Evolutionary conservation across 2,888 invertebrate species (phyloP), one percentile per base, ranked within the genome.

Genomic region (Celastrina argiolus): DNA sequence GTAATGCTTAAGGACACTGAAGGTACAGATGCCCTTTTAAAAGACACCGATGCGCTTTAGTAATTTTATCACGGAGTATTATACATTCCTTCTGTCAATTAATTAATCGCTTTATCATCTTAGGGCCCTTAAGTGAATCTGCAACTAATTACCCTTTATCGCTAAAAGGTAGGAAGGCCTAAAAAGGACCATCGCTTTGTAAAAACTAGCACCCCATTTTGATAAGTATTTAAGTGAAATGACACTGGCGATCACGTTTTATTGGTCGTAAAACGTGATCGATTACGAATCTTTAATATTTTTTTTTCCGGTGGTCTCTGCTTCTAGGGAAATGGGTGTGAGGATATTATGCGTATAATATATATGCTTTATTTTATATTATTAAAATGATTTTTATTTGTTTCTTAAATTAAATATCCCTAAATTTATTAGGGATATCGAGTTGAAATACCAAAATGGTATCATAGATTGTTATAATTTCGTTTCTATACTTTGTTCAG

Each of bases 131-230:
- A 45, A 18, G 16, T 45, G 42, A 16, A 16, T 45, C 8, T 16
- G 8, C 16, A 45, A 45, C 42, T 16, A 45, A 45, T 45, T 45
- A 45, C 18, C 18, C 45, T 18, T 10, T 45, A 45, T 1, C 2
- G 7, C 18, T 45, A 45, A 45, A 45, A 45, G 45, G 45, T 45
- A 45, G 45, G 45, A 45, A 18, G 45, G 1, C 45, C 45, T 45
- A 45, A 45, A 45, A 45, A 45, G 18, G 45, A 45, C 45, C 45
- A 58, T n/a, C 58, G 2, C 31, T 58, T n/a, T 58, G 7, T 58
- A n/a, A 58, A 28, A 56, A 56, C 31, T 18, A 6, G 18, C 7
- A 10, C 45, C 8, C 18, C 18, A 45, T 18, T 56, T 26, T 26
- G 56, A 18, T 56, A 14, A 56, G 26, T 14, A 2, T 58, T 58